phyloP scores from a whole-genome alignment of 92 coral and sea anemone genomes.

The Porites lobata region DNA sequence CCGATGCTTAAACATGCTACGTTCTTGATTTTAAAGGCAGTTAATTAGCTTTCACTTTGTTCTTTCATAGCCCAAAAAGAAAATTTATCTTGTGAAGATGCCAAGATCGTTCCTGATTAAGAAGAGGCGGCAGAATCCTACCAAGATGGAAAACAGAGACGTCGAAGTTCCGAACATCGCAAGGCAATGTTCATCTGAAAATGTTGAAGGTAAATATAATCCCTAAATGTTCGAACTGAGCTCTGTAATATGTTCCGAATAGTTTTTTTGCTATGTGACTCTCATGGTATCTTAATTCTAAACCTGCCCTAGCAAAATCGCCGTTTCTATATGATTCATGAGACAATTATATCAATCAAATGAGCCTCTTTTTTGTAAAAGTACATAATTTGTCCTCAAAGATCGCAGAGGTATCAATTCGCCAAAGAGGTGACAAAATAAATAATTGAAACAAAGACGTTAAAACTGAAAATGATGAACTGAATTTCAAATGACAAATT shows the following conservation, averaged over 20 bases:
- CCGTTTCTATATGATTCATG: too few species aligned
- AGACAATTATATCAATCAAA: too few species aligned
- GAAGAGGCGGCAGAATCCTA: conserved; percentile 31
- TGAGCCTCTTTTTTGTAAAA: background rate
- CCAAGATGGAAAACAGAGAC: background rate
- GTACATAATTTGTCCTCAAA: background rate
- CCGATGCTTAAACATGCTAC: conserved; percentile 1
- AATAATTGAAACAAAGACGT: background rate
- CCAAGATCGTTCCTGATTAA: conserved; percentile 79
- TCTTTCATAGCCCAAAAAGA: background rate
- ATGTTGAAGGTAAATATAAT: conserved; percentile 1
- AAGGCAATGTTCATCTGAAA: conserved; percentile 1
- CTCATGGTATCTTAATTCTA: too few species aligned
- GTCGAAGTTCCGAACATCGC: background rate
- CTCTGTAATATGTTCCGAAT: background rate
- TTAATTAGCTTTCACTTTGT: conserved; percentile 22
- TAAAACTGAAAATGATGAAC: background rate
- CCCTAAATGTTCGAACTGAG: background rate
- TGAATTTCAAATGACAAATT: background rate
- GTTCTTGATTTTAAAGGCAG: background rate
- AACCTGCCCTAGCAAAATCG: too few species aligned
- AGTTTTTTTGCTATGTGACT: too few species aligned
- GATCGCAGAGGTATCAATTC: background rate
- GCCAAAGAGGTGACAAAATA: background rate
- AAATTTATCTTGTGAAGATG: conserved; percentile 30